Evolutionary conservation across 2,797 vertebrate genomes (phyloP), one percentile per base, ranked within the genome.

Genomic region (Glyptemys insculpta): DNA sequence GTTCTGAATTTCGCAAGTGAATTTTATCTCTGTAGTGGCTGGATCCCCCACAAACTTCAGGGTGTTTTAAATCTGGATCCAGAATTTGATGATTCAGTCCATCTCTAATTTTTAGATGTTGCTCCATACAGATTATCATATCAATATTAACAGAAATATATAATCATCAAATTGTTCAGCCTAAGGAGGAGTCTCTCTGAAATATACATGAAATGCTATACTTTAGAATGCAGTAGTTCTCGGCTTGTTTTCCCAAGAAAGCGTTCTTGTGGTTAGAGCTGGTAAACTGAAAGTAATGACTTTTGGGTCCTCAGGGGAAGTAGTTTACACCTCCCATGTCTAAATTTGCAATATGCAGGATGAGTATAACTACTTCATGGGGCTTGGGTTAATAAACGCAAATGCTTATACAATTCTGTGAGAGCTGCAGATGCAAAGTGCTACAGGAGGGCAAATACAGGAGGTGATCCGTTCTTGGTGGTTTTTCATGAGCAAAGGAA

Each of bases 291-390:
- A 37, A 54, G 37, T 29, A 29, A 19, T 25, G n/a, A 44, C 7
- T 50, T 44, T 78, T 1, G 0, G 4, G 5, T 86, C 34, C 25
- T 25, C 12, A 3, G 49, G 54, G 34, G n/a, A 47, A 57, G 49
- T 74, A 37, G 80, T 80, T 25, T 53, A 21, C 50, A 12, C 16
- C 53, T 88, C 53, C n/a, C 34, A 1, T 52, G 14, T 4, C 65
- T 0, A 1, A 44, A 8, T 68, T 57, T 59, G 53, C 82, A 0
- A 0, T 0, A 0, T 15, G 34, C 14, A 23, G 78, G 3, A 3
- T 29, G 27, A 34, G n/a, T 84, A 82, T 56, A 41, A 44, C 74
- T 59, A 29, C 27, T 14, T 50, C 72, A 62, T 19, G 12, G 50
- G 79, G 57, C 27, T 49, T 31, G 10, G 72, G 44, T 79, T 14